These are phyloP conservation scores for Pecten maximus DNA, from an alignment of 2,888 invertebrate species.

Conservation along the genomic window DNA sequence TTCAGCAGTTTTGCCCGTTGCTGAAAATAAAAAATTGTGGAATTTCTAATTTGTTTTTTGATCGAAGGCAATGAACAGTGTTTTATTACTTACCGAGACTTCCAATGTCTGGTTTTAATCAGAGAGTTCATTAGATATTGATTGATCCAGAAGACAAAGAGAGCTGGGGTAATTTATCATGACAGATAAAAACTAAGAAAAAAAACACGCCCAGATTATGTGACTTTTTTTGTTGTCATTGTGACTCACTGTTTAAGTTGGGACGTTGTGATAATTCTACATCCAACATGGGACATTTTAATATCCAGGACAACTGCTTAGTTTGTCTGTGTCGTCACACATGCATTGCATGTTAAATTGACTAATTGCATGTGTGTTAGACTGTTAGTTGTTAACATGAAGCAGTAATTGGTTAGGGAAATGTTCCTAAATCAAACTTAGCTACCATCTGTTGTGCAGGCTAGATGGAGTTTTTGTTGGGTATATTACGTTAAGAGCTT, in stretches of 20 bases:
- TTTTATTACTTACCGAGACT: background rate
- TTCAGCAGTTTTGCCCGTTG: background rate
- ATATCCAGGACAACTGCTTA: background rate
- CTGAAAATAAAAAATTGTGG: background rate
- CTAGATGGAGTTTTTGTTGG: background rate
- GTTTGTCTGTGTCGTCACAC: background rate
- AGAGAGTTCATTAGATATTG: background rate
- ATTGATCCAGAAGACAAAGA: background rate
- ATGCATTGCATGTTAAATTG: background rate
- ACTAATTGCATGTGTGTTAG: slow-evolving; percentile 26
- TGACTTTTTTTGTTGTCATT: background rate
- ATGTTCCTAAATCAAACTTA: background rate
- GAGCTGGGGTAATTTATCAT: background rate
- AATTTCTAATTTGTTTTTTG: background rate
- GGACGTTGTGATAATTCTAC: background rate
- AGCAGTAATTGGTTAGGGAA: background rate
- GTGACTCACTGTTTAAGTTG: slow-evolving; percentile 5
- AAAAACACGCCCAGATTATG: background rate
- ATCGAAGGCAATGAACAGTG: background rate
- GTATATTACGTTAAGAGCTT: background rate
- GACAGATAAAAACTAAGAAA: background rate
- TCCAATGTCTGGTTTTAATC: background rate
- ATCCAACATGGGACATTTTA: background rate
- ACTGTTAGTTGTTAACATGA: background rate
- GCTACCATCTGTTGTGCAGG: slow-evolving; percentile 14